Evolutionary conservation across 2,888 invertebrate genomes (phyloP), one percentile per base, ranked within the genome.

Genomic region (Tuberolachnus salignus): DNA sequence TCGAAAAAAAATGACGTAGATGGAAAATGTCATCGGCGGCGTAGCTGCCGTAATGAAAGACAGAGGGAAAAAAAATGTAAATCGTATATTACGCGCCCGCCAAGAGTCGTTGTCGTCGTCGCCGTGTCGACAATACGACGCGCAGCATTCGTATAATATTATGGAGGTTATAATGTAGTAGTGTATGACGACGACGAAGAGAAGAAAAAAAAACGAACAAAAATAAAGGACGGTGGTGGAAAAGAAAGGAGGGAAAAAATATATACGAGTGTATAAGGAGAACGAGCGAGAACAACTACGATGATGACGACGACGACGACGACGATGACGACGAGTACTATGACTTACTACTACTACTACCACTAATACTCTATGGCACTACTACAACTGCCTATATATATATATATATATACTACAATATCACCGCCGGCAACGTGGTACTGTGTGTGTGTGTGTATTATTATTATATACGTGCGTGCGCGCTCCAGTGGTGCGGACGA

Each of bases 231-330:
- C 11, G 49, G 49, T n/a, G 49, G 49, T n/a, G 51, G 1, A 23
- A 21, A 73, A n/a, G 51, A 59, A 42, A 73, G 21, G 51, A 59
- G 21, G 42, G 11, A 74, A 51, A 73, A 63, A 19, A 8, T 0
- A 16, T 6, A 53, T 9, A 53, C 51, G n/a, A 42, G 10, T n/a
- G 21, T 9, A 55, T 11, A 14, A 49, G 9, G 70, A 49, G 75
- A 64, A 63, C 72, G 57, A 80, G 73, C 44, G 55, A 74, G 59
- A 80, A n/a, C 21, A 53, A 55, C n/a, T n/a, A n/a, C n/a, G n/a
- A n/a, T n/a, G n/a, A n/a, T n/a, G 44, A 72, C 19, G 42, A 63
- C 34, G 63, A 64, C 16, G 63, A 63, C 55, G 16, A 42, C 42
- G 14, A 71, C 59, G 21, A 55, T 55, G 44, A 55, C 23, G 44